Base-by-base conservation (phyloP, 2,113 vertebrate species). In the Cisticola juncidis region DNA sequence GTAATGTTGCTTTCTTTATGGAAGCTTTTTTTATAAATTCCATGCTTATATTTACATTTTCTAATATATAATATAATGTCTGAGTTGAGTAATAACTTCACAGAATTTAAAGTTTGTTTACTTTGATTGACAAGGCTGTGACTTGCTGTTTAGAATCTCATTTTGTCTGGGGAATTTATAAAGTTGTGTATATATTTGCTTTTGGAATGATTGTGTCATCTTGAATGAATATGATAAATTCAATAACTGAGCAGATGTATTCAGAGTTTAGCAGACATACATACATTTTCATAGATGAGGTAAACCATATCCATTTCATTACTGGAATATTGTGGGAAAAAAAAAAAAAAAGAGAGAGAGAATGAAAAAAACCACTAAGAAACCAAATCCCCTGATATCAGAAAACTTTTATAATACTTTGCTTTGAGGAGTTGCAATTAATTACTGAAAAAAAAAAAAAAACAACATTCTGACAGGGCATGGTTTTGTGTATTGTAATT, bases 181-280 rank as follows among this genome's bases (percentile, higher is more conserved):
- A 47, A 50, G 60, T 79, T 96, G 48, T 86, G 48, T n/a, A 53
- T 86, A 79, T 91, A 60, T 88, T 70, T 84, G 28, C 31, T 89
- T 95, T 92, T 86, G 79, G 48, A 90, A 95, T 85, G 50, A 89
- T 60, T 86, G 53, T 81, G 24, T 76, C 60, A 70, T 96, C 57
- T 78, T 96, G 66, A 96, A 92, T 71, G 56, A 94, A 95, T 88
- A 88, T 78, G 86, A 95, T 70, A 97, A 97, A 86, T 77, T 95
- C 77, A 96, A 44, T 61, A 97, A 69, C 83, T 88, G 81, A 97
- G 95, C 74, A 98, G 95, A 97, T 92, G 84, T 78, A 92, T 25
- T 80, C 80, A 77, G 94, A 96, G 51, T 87, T 69, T 81, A 96
- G 86, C 90, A 98, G 95, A 96, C 91, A 96, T 81, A 25, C 6